Evolutionary conservation across 2,113 vertebrate species (phyloP), one percentile per base, ranked within the genome.

Genomic region (Prinia subflava): DNA sequence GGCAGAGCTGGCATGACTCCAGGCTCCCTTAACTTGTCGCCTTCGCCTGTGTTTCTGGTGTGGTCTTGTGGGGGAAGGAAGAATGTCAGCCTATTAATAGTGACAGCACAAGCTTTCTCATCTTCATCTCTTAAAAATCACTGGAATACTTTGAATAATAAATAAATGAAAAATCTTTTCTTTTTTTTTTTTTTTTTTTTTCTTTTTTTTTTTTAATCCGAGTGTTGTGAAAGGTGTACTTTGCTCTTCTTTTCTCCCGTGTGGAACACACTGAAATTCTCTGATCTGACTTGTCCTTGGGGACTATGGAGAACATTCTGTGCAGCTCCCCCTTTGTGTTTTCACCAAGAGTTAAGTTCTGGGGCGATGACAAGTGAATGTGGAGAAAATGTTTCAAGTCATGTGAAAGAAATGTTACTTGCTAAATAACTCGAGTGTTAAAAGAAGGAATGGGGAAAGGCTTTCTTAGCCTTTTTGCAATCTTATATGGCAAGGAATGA

Each of bases 321-420:
- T 64, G 49, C 41, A 25, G 42, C 13, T 87, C 44, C 14, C 60
- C 13, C 65, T 67, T 37, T 10, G 20, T 0, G 0, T 77, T 89
- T 68, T 89, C 25, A 15, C 68, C 44, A 47, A 55, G 65, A 88
- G 80, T 95, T 90, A 83, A 91, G 52, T 87, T 94, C 71, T 93
- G 70, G 62, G 53, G 71, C 0, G 22, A 64, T 94, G 91, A 89
- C 87, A 91, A 78, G 30, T 60, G 78, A 92, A 50, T 83, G 44
- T 67, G 59, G 55, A 82, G 84, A 94, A 94, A 91, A 92, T 63
- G 49, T 87, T 96, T 93, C 83, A 84, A 94, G 90, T 92, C 56
- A 76, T 53, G 59, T 96, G 93, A 96, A 93, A 97, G 52, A 93
- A 96, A 69, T 89, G 52, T 83, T 89, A 73, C 73, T 95, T 93